Evolutionary conservation across 2,797 vertebrate genomes (phyloP).

Genomic region (Xenopus petersii): DNA sequence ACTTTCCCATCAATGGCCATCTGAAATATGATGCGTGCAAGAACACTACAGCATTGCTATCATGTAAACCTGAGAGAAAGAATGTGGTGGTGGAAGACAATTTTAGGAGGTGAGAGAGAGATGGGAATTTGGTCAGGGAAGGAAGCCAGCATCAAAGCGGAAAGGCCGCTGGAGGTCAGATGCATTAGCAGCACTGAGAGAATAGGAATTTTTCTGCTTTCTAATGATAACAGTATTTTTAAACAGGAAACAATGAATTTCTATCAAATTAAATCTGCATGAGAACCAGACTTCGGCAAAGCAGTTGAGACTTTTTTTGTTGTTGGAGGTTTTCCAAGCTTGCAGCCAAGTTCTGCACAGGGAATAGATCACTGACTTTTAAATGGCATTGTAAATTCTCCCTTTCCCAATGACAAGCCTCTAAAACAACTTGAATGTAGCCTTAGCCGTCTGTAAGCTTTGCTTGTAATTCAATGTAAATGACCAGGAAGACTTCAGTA

Average conservation of each 20-base stretch:
- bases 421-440: constrained; percentile 33
- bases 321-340: constrained; percentile 33
- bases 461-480: constrained; percentile 47
- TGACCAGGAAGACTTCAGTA: constrained; percentile 48
- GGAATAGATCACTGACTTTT: constrained; percentile 47
- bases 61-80: constrained; percentile 19
- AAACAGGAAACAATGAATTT: constrained; percentile 38
- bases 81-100: constrained; percentile 17
- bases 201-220: constrained; percentile 25
- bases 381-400: constrained; percentile 49
- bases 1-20: too few species aligned
- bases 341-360: constrained; percentile 28
- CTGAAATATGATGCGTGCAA: too few species aligned
- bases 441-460: constrained; percentile 39
- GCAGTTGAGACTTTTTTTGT: constrained; percentile 11
- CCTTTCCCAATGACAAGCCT: constrained; percentile 39
- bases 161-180: constrained; percentile 25
- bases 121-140: constrained; percentile 21
- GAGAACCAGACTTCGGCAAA: constrained; percentile 11
- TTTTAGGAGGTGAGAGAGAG: constrained; percentile 43
- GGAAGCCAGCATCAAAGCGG: constrained; percentile 13
- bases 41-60: too few species aligned
- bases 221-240: constrained; percentile 25
- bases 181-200: constrained; percentile 42
- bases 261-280: constrained; percentile 36